phyloP scores from a whole-genome alignment of 2,113 vertebrate genomes.

The Engraulis encrasicolus region DNA sequence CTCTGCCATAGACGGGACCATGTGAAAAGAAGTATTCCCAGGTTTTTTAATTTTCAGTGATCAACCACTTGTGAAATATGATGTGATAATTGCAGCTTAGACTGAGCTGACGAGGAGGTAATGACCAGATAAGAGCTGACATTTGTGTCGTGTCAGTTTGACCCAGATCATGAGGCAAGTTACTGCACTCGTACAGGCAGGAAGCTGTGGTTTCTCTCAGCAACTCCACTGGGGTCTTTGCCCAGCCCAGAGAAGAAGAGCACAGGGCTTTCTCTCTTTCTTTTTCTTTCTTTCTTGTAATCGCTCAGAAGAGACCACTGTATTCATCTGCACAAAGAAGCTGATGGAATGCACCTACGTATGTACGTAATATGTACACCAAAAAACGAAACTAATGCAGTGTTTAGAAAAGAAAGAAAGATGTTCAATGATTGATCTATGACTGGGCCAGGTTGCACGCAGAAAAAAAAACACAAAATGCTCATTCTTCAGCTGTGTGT shows the following conservation, averaged over 20 bases:
- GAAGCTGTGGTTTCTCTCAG: conserved; percentile 2
- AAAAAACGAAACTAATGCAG: not conserved
- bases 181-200: not conserved
- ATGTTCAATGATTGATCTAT: not conserved
- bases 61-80: not conserved
- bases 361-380: too few relatives aligned
- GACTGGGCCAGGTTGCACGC: not conserved
- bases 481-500: not conserved
- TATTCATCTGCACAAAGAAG: not conserved
- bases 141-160: not conserved
- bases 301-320: not conserved
- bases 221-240: not conserved
- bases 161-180: not conserved
- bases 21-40: too few relatives aligned
- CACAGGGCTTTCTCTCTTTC: not conserved
- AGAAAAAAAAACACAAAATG: not conserved
- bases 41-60: not conserved
- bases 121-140: not conserved
- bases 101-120: not conserved
- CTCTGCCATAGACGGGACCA: too few relatives aligned
- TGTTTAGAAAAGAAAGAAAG: not conserved
- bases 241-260: not conserved
- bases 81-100: not conserved
- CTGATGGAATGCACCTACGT: too few relatives aligned
- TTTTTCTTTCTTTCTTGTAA: not conserved